Base-by-base conservation (phyloP, 2,888 invertebrate species). In the Hyposoter didymator region DNA sequence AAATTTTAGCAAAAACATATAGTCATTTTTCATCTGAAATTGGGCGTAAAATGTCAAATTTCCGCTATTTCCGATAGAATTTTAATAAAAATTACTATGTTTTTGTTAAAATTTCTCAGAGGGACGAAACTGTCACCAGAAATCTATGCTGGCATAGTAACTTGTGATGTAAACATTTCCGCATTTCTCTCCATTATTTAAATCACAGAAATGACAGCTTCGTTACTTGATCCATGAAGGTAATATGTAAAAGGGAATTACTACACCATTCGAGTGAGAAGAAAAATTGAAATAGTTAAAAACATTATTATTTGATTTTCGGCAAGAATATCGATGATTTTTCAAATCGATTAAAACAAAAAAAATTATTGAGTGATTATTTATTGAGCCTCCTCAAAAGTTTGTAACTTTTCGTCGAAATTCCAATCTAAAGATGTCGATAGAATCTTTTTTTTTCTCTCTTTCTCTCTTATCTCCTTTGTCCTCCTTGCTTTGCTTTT, bases 391-490 rank as follows among this genome's bases (percentile, higher is more conserved):
- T 22, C 22, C 0, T 28, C 14, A n/a, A 59, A 62, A 22, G 2
- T 55, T 74, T 43, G 8, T 32, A 59, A 17, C 55, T 59, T 45
- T 17, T 22, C 17, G 43, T 59, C n/a, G 28, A 74, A 74, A 43
- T 19, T 43, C 39, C 52, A 73, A 39, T 73, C 43, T 22, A 72
- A 73, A 73, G 39, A 32, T 43, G n/a, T 39, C 43, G 73, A 45
- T 55, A 73, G 43, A 55, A 39, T 32, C 73, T 8, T 39, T n/a
- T n/a, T 39, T 39, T n/a, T 39, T 32, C 17, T 28, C 59, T 59
- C 28, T 59, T 28, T 59, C 49, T 70, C 35, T 49, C 67, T 28
- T 49, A 28, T 49, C 22, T 91, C 89, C 90, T 89, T 89, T 89
- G 82, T 78, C 76, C 75, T 81, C 85, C 32, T 47, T 55, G 35